Evolutionary conservation across 2,888 invertebrate species (phyloP), one percentile per base, ranked within the genome.

Genomic region (Zonitis immaculata): DNA sequence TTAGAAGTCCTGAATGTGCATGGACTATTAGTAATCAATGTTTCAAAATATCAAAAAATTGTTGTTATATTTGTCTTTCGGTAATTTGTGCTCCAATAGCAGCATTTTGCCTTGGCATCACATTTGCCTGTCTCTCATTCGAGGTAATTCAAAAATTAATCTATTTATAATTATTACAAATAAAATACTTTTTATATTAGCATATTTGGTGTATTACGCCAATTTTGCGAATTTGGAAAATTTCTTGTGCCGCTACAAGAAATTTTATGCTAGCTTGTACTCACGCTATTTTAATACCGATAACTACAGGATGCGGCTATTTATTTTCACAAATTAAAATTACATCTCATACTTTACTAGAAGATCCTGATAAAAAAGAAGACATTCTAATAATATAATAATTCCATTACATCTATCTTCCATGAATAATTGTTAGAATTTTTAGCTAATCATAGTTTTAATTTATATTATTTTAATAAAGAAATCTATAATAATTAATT

Each of bases 151-250:
- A 9, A 18, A 26, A 22, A 42, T 45, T 46, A 48, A 22, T 22
- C n/a, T n/a, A n/a, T n/a, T n/a, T n/a, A n/a, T n/a, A n/a, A n/a
- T n/a, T n/a, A n/a, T n/a, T 39, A 30, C 1, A n/a, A 28, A 12
- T 9, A 43, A 54, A 45, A 28, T 50, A 32, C 42, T 43, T 32
- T 57, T 43, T 47, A 57, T 79, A 79, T 57, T 74, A 87, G 86
- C 86, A 88, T 76, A 85, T 89, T 66, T 89, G 89, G 89, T 86
- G 85, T 69, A 76, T 83, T 27, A 84, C 81, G 0, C 88, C 89
- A 0, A 82, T 82, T 54, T 74, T 88, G 46, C 79, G 87, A 52
- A 79, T 82, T 54, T 80, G 83, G 73, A 85, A 85, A 74, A 84
- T 88, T 66, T 81, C 82, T 68, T 87, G 83, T 68, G 81, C 82